Evolutionary conservation across 2,888 invertebrate species (phyloP).

Genomic region (Octonoba sinensis): DNA sequence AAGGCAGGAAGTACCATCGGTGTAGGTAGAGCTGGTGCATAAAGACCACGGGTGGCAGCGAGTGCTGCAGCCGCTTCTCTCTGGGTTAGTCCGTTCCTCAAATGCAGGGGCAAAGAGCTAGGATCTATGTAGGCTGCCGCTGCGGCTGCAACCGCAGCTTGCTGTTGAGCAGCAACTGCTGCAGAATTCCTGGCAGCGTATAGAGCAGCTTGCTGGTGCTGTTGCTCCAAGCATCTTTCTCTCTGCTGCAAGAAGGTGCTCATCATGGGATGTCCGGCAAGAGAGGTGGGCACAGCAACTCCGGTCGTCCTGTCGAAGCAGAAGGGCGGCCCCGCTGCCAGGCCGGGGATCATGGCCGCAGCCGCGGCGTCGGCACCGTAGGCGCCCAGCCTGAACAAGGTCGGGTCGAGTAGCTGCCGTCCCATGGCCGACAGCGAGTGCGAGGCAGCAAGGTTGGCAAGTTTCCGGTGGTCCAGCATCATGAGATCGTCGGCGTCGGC

Average conservation of each 20-base stretch:
- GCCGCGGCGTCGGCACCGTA: slow-evolving; percentile 29
- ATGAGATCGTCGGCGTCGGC: slow-evolving; percentile 55
- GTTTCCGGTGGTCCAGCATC: slow-evolving; percentile 65
- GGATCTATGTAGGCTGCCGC: slow-evolving; percentile 59
- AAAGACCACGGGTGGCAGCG: slow-evolving; percentile 44
- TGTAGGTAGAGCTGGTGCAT: slow-evolving; percentile 37
- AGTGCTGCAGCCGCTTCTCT: slow-evolving; percentile 46
- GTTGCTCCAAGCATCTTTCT: slow-evolving; percentile 27
- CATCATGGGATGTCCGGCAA: slow-evolving; percentile 51
- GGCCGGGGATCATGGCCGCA: slow-evolving; percentile 31
- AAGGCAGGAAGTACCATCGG: slow-evolving; percentile 61
- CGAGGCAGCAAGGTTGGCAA: slow-evolving; percentile 57
- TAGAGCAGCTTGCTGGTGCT: slow-evolving; percentile 35
- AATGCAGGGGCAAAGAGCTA: slow-evolving; percentile 45
- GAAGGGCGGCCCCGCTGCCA: slow-evolving; percentile 46
- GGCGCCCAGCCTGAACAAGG: slow-evolving; percentile 52
- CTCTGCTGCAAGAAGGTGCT: slow-evolving; percentile 53
- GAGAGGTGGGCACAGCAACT: slow-evolving; percentile 50
- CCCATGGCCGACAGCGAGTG: slow-evolving; percentile 48
- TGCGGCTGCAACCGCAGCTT: slow-evolving; percentile 54
- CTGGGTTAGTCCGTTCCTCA: slow-evolving; percentile 44
- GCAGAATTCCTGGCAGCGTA: slow-evolving; percentile 48
- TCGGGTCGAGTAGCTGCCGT: slow-evolving; percentile 56
- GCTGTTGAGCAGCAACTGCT: slow-evolving; percentile 28
- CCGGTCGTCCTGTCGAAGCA: slow-evolving; percentile 55